A percentile compares a stretch with the other conserved stretches of the same genome.
Evolutionary conservation across 2,797 vertebrate genomes (phyloP).

Genomic region (Brachyrhaphis roseni): DNA sequence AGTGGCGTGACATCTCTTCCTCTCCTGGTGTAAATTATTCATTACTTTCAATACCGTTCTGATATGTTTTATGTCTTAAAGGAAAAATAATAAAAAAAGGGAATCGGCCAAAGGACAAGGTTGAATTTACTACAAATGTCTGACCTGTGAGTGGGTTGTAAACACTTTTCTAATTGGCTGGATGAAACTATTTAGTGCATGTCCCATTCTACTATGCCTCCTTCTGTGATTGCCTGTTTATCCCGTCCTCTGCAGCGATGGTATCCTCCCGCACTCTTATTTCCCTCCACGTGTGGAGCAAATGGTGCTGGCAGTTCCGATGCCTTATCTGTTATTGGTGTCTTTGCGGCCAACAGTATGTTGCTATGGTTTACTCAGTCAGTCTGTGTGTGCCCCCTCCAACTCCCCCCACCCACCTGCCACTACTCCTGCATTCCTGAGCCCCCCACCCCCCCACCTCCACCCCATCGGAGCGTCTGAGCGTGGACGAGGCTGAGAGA

Average conservation of each 20-base stretch:
- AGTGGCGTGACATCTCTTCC: not conserved
- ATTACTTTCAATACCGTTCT: not conserved
- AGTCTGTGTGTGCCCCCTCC: constrained; percentile 16
- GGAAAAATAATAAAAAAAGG: no score
- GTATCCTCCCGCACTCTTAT: constrained; percentile 48
- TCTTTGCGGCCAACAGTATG: constrained; percentile 62
- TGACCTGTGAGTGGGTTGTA: not conserved
- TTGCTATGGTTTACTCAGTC: constrained; percentile 65
- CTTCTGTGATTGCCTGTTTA: constrained; percentile 30
- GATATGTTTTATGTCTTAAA: not conserved
- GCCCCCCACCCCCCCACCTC: not conserved
- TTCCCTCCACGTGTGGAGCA: constrained; percentile 43
- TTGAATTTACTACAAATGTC: not conserved
- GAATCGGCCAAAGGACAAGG: not conserved
- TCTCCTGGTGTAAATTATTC: not conserved
- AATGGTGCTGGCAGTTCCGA: constrained; percentile 64
- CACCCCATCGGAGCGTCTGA: constrained; percentile 55
- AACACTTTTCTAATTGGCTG: constrained; percentile 34
- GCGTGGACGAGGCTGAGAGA: constrained; percentile 63
- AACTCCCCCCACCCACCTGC: not conserved
- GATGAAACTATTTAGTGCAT: constrained; percentile 25
- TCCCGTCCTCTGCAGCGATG: constrained; percentile 32
- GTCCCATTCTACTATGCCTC: constrained; percentile 20
- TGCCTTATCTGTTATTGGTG: constrained; percentile 61
- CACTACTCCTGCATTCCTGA: not conserved